phyloP scores from a whole-genome alignment of 2,888 invertebrate species.

The Cheilosia grossa region DNA sequence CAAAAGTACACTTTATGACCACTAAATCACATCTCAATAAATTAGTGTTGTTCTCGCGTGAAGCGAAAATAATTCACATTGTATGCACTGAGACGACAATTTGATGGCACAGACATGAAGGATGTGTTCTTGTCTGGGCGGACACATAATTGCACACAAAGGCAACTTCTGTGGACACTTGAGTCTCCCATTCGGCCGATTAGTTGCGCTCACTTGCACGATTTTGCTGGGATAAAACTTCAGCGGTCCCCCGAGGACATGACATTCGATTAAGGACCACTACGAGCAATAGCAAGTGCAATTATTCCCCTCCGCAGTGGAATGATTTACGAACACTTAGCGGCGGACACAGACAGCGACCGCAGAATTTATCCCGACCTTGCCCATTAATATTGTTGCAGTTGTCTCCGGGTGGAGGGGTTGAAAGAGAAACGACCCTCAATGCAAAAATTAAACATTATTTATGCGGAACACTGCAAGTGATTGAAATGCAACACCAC shows the following conservation, averaged over 20 bases:
- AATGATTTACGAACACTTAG: conserved; percentile 29
- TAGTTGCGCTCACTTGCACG: conserved; percentile 29
- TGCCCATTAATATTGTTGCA: conserved; percentile 27
- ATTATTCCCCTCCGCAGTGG: conserved; percentile 1
- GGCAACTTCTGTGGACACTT: conserved; percentile 22
- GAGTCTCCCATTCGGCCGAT: background rate
- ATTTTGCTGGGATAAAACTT: conserved; percentile 13
- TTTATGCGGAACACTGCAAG: conserved; percentile 19
- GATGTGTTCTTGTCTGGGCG: conserved; percentile 33
- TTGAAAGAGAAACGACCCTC: background rate
- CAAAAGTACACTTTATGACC: conserved; percentile 22
- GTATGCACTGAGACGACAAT: conserved; percentile 21
- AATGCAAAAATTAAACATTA: conserved; percentile 4
- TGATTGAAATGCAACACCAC: conserved; percentile 30
- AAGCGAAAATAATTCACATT: background rate
- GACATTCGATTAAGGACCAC: background rate
- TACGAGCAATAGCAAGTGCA: background rate
- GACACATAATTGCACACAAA: conserved; percentile 15
- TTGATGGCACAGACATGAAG: conserved; percentile 37
- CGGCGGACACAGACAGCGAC: conserved; percentile 19
- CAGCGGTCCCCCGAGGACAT: conserved; percentile 8
- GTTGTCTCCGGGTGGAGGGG: background rate
- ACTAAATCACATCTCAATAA: conserved; percentile 55
- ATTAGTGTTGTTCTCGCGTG: conserved; percentile 1
- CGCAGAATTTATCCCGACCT: conserved; percentile 32